Percentiles rank a stretch among this genome's conserved stretches.
These are phyloP conservation scores for Corvus hawaiiensis DNA, from an alignment of 2,113 vertebrate genomes.

Conservation along the genomic window DNA sequence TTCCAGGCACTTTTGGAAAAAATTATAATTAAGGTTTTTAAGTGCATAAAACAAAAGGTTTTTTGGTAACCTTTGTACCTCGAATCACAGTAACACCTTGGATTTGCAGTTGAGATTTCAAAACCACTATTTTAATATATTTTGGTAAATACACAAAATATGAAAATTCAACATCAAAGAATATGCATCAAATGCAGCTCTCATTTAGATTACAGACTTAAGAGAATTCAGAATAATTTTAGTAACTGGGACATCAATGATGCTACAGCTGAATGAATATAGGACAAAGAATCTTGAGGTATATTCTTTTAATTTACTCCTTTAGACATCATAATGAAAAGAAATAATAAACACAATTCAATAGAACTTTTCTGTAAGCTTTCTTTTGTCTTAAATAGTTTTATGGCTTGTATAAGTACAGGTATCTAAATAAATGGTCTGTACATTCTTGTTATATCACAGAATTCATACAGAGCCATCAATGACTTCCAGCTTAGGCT, in stretches of 20 bases:
- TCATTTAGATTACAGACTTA: slow-evolving; percentile 31
- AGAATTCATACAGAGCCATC: neutral
- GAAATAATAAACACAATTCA: neutral
- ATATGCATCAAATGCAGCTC: neutral
- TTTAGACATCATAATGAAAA: neutral
- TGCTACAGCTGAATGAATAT: neutral
- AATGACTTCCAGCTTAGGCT: neutral
- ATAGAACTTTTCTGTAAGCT: neutral
- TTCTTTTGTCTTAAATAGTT: neutral
- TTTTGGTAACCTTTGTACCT: neutral
- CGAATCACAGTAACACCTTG: neutral
- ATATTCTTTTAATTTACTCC: neutral
- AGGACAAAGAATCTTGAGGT: neutral
- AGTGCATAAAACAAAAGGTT: neutral
- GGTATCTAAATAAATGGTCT: neutral
- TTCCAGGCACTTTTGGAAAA: neutral
- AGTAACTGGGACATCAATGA: neutral
- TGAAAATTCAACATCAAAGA: slow-evolving; percentile 41
- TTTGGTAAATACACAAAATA: slow-evolving; percentile 6
- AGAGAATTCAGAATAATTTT: slow-evolving; percentile 31
- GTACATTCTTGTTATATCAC: neutral
- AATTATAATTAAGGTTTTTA: neutral
- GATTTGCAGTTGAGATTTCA: neutral
- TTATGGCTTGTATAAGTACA: neutral
- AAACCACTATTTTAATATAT: neutral